These are phyloP conservation scores for Procambarus virginalis DNA, from an alignment of 1,140 invertebrate genomes.

Conservation along the genomic window DNA sequence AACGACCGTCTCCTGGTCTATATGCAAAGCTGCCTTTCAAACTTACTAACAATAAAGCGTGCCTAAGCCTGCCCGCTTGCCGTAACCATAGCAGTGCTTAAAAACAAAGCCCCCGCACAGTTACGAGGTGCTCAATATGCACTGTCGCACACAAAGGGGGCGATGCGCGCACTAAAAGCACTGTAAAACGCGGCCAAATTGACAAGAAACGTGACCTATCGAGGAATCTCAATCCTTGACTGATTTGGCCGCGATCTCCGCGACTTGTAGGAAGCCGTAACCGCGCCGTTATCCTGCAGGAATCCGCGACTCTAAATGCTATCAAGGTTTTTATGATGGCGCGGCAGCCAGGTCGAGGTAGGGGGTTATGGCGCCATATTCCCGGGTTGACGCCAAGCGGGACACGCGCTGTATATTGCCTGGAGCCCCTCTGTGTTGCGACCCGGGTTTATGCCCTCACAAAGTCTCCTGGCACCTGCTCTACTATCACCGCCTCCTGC, in stretches of 20 bases:
- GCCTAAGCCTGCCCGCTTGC: constrained; percentile 7
- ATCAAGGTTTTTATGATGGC: constrained; percentile 28
- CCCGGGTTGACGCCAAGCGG: constrained; percentile 15
- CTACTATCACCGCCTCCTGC: too few relatives aligned
- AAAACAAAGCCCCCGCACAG: not conserved
- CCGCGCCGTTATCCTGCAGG: not conserved
- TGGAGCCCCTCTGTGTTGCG: not conserved
- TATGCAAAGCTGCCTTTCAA: constrained; percentile 21
- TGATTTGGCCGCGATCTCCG: constrained; percentile 28
- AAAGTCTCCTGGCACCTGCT: too few relatives aligned
- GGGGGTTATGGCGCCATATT: not conserved
- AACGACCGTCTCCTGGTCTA: not conserved
- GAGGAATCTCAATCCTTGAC: constrained; percentile 21
- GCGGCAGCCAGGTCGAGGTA: not conserved
- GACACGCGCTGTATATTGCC: not conserved
- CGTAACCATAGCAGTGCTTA: constrained; percentile 17
- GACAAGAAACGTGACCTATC: constrained; percentile 25
- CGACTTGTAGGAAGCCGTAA: constrained; percentile 28
- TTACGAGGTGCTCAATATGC: not conserved
- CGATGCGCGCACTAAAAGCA: not conserved
- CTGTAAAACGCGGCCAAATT: constrained; percentile 4
- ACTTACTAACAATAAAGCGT: constrained; percentile 13
- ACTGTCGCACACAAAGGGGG: not conserved
- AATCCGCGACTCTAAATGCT: constrained; percentile 39
- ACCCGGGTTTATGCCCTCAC: not conserved